Evolutionary conservation across 2,113 vertebrate genomes (phyloP).

Genomic region (Osmerus mordax): DNA sequence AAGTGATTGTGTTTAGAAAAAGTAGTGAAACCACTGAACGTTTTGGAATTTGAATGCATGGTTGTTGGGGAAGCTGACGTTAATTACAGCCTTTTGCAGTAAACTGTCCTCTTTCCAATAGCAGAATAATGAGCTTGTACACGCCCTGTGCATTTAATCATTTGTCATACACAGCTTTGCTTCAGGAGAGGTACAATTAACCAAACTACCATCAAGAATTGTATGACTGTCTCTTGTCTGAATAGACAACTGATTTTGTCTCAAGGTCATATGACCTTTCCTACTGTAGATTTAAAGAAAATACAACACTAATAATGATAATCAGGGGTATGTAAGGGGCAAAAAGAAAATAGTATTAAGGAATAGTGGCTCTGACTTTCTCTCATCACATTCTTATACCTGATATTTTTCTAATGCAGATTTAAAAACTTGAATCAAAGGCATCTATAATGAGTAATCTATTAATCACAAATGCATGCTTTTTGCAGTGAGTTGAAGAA

Average conservation of each 20-base stretch:
- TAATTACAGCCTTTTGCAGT: slow-evolving; percentile 67
- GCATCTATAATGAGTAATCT: background rate
- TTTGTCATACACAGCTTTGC: slow-evolving; percentile 52
- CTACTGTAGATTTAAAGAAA: slow-evolving; percentile 34
- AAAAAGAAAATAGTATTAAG: slow-evolving; percentile 20
- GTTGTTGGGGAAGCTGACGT: slow-evolving; percentile 54
- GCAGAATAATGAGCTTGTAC: slow-evolving; percentile 49
- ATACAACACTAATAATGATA: slow-evolving; percentile 32
- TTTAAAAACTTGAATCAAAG: too few species aligned
- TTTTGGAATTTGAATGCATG: slow-evolving; percentile 60
- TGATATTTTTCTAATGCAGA: too few species aligned
- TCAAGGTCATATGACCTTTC: background rate
- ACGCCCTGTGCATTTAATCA: slow-evolving; percentile 43
- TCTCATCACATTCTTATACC: background rate
- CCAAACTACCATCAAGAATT: slow-evolving; percentile 37
- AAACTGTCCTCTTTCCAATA: slow-evolving; percentile 60
- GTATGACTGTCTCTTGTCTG: slow-evolving; percentile 51
- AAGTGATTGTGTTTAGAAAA: slow-evolving; percentile 28
- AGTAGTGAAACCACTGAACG: slow-evolving; percentile 16
- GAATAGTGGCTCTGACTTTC: background rate
- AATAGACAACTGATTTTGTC: slow-evolving; percentile 25
- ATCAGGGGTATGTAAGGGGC: slow-evolving; percentile 5
- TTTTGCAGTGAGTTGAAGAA: background rate
- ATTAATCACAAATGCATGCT: background rate
- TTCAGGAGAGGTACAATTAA: slow-evolving; percentile 57